Conservation (phyloP, 1,140 invertebrate genomes). For the Megalopta genalis region DNA sequence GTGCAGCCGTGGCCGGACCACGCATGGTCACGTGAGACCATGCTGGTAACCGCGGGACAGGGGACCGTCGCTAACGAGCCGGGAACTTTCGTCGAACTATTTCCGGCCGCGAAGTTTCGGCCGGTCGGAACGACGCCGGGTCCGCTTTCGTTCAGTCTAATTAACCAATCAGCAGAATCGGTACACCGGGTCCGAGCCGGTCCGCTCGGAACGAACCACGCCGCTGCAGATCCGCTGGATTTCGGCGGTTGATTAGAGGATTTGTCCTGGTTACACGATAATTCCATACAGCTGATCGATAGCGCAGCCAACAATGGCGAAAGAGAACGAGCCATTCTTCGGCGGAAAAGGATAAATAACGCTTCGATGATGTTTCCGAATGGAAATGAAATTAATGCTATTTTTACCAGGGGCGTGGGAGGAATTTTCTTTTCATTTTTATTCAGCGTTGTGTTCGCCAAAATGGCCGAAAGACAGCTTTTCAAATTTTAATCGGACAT, state of each 20-base stretch:
- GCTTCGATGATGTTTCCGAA: no score
- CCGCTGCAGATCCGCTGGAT: constrained; percentile 41
- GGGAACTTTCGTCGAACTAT: constrained; percentile 43
- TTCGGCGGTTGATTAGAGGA: constrained; percentile 48
- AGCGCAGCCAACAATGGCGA: background rate
- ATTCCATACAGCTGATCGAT: background rate
- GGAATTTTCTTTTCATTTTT: no score
- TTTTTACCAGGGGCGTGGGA: no score
- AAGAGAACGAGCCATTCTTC: background rate
- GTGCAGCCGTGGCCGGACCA: background rate
- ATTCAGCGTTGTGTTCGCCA: no score
- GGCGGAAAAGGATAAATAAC: no score
- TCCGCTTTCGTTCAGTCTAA: constrained; percentile 31
- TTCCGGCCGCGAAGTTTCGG: constrained; percentile 29
- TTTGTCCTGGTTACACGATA: constrained; percentile 30
- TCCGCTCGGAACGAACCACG: constrained; percentile 51
- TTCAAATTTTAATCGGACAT: no score
- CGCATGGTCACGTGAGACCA: background rate
- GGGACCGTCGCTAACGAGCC: constrained; percentile 39
- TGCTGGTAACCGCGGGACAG: constrained; percentile 5
- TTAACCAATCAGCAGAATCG: constrained; percentile 54
- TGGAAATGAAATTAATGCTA: no score
- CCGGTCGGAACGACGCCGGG: background rate
- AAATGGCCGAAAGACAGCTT: no score
- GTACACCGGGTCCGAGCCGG: constrained; percentile 17